Conservation (phyloP, 2,888 invertebrate species). For the Microchrysa polita region DNA sequence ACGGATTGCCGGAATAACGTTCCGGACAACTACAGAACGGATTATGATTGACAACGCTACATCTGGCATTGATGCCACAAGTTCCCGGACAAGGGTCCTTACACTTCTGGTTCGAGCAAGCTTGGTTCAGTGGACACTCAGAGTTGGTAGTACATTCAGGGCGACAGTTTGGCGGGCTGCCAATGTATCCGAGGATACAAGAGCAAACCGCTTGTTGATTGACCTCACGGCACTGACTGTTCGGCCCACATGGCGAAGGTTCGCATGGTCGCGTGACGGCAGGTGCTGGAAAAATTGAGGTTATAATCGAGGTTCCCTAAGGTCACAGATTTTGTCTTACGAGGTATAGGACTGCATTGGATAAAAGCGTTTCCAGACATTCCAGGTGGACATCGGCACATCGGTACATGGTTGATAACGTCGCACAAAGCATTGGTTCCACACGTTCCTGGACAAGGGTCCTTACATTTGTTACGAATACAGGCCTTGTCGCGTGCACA, state of each 20-base stretch:
- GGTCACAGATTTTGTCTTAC: conserved; percentile 59
- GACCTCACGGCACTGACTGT: conserved; percentile 71
- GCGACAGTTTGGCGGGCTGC: conserved; percentile 74
- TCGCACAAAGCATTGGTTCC: conserved; percentile 76
- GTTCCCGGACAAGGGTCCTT: conserved; percentile 78
- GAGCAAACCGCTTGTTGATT: conserved; percentile 76
- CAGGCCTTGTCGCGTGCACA: conserved; percentile 75
- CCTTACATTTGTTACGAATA: conserved; percentile 74
- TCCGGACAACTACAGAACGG: conserved; percentile 76
- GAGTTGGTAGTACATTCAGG: conserved; percentile 78
- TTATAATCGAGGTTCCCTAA: not conserved
- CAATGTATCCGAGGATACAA: conserved; percentile 72
- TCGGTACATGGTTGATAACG: conserved; percentile 79
- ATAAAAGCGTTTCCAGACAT: conserved; percentile 78
- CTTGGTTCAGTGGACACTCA: conserved; percentile 76
- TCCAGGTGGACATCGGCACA: conserved; percentile 69
- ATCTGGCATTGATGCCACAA: conserved; percentile 76
- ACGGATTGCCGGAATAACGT: conserved; percentile 75
- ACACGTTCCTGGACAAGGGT: conserved; percentile 80
- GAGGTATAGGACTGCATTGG: conserved; percentile 68
- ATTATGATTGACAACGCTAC: conserved; percentile 80
- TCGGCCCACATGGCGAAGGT: conserved; percentile 73
- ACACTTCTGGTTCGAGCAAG: conserved; percentile 77
- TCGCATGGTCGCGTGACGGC: conserved; percentile 65
- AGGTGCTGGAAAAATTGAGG: conserved; percentile 34